A percentile compares a stretch with the other conserved stretches of the same genome.
Evolutionary conservation across 2,113 vertebrate species (phyloP).

Genomic region (Tragelaphus strepsiceros): DNA sequence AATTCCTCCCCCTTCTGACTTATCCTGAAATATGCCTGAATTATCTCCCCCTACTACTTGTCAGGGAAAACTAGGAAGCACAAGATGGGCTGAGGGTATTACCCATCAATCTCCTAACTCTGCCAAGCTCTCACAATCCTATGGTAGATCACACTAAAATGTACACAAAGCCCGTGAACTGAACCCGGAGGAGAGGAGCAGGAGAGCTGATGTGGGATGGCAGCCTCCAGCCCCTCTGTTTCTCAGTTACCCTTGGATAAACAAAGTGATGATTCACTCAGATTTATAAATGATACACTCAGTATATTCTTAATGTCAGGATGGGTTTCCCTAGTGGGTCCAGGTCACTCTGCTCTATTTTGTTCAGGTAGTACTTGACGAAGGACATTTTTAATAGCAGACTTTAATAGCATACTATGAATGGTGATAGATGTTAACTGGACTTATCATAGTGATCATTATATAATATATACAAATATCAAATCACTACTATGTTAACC

Average conservation of each 20-base stretch:
- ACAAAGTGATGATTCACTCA: not conserved
- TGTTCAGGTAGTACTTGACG: not conserved
- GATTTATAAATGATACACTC: not conserved
- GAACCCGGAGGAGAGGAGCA: not conserved
- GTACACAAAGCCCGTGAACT: not conserved
- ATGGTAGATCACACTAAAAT: not conserved
- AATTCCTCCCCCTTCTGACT: not conserved
- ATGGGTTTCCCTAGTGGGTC: not conserved
- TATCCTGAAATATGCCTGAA: not conserved
- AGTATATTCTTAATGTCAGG: not conserved
- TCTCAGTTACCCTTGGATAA: not conserved
- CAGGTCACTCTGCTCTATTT: not conserved
- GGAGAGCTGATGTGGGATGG: not conserved
- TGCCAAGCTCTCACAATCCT: fast-evolving
- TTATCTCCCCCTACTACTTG: not conserved
- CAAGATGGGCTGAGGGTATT: not conserved
- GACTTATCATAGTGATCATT: not conserved
- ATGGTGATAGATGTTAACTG: not conserved
- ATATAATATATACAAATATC: not conserved
- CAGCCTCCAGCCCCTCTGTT: not conserved
- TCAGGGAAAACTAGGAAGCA: not conserved
- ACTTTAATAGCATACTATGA: not conserved
- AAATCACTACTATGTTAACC: not conserved
- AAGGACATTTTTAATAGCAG: not conserved
- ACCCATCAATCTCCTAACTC: not conserved